These are phyloP conservation scores for Isotomurus palustris DNA, from an alignment of 2,888 invertebrate genomes.

Conservation along the genomic window DNA sequence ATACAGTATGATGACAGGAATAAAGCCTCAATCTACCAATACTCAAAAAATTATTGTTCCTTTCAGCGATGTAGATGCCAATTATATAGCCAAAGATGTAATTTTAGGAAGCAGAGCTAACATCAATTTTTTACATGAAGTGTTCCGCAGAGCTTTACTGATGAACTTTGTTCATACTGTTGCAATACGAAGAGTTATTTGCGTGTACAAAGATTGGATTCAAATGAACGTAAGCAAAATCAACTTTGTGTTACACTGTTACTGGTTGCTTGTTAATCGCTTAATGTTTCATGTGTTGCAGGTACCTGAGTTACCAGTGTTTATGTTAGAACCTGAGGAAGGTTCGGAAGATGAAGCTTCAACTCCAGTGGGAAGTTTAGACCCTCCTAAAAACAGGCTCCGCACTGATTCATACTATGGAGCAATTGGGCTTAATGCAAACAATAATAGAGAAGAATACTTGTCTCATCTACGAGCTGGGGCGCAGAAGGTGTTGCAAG, in stretches of 20 bases:
- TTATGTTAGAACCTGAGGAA: slow-evolving; percentile 60
- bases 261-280: background rate
- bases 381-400: slow-evolving; percentile 32
- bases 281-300: slow-evolving; percentile 43
- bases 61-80: slow-evolving; percentile 35
- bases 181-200: slow-evolving; percentile 81
- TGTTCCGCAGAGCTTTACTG: slow-evolving; percentile 87
- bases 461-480: slow-evolving; percentile 76
- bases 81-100: slow-evolving; percentile 60
- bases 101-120: slow-evolving; percentile 82
- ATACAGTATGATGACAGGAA: background rate
- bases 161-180: slow-evolving; percentile 82
- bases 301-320: slow-evolving; percentile 71
- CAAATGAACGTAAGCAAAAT: slow-evolving; percentile 66
- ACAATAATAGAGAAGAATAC: slow-evolving; percentile 55
- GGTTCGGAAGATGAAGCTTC: slow-evolving; percentile 46
- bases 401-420: slow-evolving; percentile 41
- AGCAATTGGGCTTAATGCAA: slow-evolving; percentile 37
- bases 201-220: slow-evolving; percentile 93
- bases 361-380: slow-evolving; percentile 11
- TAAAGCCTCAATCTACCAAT: too few species aligned
- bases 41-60: background rate
- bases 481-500: slow-evolving; percentile 69
- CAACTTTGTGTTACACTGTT: slow-evolving; percentile 1
- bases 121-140: slow-evolving; percentile 89